Percentiles rank a stretch among this genome's conserved stretches.
Evolutionary conservation across 2,113 vertebrate genomes (phyloP).

Genomic region (Turnix velox): DNA sequence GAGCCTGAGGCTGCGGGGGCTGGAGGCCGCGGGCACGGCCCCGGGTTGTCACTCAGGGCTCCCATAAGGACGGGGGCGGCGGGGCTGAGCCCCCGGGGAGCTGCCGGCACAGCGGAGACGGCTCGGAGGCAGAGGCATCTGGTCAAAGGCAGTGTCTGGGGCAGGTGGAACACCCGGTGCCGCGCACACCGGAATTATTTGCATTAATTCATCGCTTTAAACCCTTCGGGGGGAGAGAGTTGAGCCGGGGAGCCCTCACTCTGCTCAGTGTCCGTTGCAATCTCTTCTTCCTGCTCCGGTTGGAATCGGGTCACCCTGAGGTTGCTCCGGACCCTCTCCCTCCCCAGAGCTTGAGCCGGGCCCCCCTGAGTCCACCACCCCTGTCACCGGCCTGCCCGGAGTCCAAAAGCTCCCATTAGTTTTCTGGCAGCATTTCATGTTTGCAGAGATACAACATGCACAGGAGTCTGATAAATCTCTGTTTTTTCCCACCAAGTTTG

Average conservation of each 20-base stretch:
- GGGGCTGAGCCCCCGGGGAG: background rate
- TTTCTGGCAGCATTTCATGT: background rate
- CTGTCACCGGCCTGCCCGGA: too few species aligned
- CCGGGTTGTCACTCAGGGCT: background rate
- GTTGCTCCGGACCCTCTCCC: too few species aligned
- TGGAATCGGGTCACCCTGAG: background rate
- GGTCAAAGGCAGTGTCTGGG: accelerated
- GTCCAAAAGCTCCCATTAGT: background rate
- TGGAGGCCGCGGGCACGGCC: background rate
- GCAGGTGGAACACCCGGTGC: too few species aligned
- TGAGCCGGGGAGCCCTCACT: accelerated
- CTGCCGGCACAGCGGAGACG: background rate
- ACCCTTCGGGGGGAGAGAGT: accelerated
- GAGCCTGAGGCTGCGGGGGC: background rate
- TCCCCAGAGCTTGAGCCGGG: too few species aligned
- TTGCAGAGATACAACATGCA: background rate
- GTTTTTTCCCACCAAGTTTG: slow-evolving; percentile 33
- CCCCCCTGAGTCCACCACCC: too few species aligned
- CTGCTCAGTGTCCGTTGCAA: background rate
- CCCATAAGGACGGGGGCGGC: too few species aligned
- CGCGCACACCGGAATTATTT: too few species aligned
- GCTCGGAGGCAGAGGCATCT: accelerated
- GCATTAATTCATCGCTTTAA: background rate
- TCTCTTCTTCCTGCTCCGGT: background rate
- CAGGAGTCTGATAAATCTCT: background rate